Base-by-base conservation (phyloP, 2,888 invertebrate genomes). In the Spilosoma lubricipeda region DNA sequence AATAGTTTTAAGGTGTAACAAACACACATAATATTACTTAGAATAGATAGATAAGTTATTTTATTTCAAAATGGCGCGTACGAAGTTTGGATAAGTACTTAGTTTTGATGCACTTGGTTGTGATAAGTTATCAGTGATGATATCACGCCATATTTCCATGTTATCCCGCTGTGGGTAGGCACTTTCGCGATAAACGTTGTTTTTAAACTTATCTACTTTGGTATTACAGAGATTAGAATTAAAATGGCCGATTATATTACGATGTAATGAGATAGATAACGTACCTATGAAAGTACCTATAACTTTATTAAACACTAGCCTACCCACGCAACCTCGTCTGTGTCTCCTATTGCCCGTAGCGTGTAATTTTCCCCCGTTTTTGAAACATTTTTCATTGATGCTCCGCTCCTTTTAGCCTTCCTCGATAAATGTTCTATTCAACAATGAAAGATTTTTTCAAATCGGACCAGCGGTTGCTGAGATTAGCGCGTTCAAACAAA, bases 101-200 rank as follows among this genome's bases (percentile, higher is more conserved):
- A 72, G 71, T 71, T 74, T 71, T 67, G 65, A 65, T 84, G 77
- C 77, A 76, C 85, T 84, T 79, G 83, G 76, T 27, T 75, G 75
- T 76, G 83, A 83, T 81, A 84, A 48, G 33, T 75, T 84, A 84
- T 84, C 84, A 78, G 56, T 15, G 0, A 7, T 74, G 82, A 85
- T 84, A 84, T 80, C 83, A 71, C 68, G 48, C 30, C 64, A 78
- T 85, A 70, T 85, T 82, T 82, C 80, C 82, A 80, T 74, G 73
- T 68, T 72, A 79, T 33, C 75, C 18, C 70, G 74, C 76, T 52
- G 27, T 73, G n/a, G n/a, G n/a, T n/a, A 69, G 71, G 70, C 73
- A 77, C 73, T 56, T 69, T 20, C 15, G 45, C 27, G 72, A 77
- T 77, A 74, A 72, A 71, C 23, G 63, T 67, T 56, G 69, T 75